Base-by-base conservation (phyloP, 2,888 invertebrate species). In the Polyommatus icarus region DNA sequence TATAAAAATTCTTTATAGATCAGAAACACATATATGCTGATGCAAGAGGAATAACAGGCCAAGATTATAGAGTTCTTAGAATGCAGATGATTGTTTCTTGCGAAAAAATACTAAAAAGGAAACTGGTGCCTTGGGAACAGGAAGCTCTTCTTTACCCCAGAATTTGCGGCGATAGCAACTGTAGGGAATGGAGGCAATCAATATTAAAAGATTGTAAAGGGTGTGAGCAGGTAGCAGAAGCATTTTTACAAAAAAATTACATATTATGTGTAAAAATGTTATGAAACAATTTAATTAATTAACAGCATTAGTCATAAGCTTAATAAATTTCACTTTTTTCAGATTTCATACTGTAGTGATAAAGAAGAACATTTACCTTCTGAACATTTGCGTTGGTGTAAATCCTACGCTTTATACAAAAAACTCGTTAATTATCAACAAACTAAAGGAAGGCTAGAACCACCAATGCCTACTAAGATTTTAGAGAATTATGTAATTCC, bases 91-190 rank as follows among this genome's bases (percentile, higher is more conserved):
- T 96, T 75, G 93, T 95, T 0, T 93, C 95, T 0, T 93, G 96
- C 78, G 96, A 96, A 84, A 91, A 94, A 78, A 89, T 93, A 2
- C 86, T 96, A 4, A 94, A 95, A 80, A 91, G 96, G 12, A 86
- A 91, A 2, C 84, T 97, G 71, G 91, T 95, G 18, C 94, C 96
- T 0, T 96, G 96, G 90, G 97, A 97, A 85, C 95, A 95, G 80
- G 97, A 97, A 84, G 94, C 96, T 0, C 86, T 97, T 36, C 88
- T 97, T 32, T 97, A 96, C 83, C 96, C 97, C 0, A 94, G 95
- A 78, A 89, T 96, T 5, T 97, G 97, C 81, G 87, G 87, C 0
- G 89, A 94, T 8, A 83, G 88, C 0, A 86, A 85, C 0, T 97
- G 97, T 83, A 91, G 95, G 77, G 95, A 95, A 80, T 94, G 95